A percentile compares a stretch with the other conserved stretches of the same genome.
These are phyloP conservation scores for Drosophila azteca DNA, from an alignment of 1,140 invertebrate genomes.

Conservation along the genomic window DNA sequence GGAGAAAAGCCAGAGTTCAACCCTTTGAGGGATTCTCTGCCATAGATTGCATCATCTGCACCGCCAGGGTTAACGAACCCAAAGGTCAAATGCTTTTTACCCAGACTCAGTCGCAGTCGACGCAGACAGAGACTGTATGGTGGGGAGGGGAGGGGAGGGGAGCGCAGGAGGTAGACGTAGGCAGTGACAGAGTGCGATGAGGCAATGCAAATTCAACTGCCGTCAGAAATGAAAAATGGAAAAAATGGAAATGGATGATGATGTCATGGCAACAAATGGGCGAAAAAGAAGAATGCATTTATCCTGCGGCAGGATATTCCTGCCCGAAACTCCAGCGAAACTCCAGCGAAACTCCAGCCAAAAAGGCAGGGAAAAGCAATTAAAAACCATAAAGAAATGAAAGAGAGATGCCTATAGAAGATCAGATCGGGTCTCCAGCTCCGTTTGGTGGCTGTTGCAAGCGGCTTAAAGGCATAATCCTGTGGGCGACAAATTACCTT, in stretches of 20 bases:
- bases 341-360: not conserved
- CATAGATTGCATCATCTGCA: conserved; percentile 58
- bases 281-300: conserved; percentile 1
- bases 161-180: not conserved
- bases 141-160: not conserved
- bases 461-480: conserved; percentile 60
- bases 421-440: too few species aligned
- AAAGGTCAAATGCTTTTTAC: conserved; percentile 70
- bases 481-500: conserved; percentile 77
- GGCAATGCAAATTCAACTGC: conserved; percentile 52
- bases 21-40: not conserved
- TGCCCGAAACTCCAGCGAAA: conserved; percentile 2
- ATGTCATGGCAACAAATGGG: conserved; percentile 58
- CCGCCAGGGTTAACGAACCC: conserved; percentile 59
- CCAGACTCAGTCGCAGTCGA: conserved; percentile 38
- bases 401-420: not conserved
- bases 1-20: too few species aligned
- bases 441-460: too few species aligned
- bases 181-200: conserved; percentile 29
- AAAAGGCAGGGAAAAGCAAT: conserved; percentile 21
- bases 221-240: conserved; percentile 19
- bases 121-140: conserved; percentile 8
- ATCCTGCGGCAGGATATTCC: conserved; percentile 18
- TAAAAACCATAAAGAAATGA: conserved; percentile 17
- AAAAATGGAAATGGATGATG: conserved; percentile 17